These are phyloP conservation scores for Melinaea menophilus DNA, from an alignment of 2,888 invertebrate genomes.

Conservation along the genomic window DNA sequence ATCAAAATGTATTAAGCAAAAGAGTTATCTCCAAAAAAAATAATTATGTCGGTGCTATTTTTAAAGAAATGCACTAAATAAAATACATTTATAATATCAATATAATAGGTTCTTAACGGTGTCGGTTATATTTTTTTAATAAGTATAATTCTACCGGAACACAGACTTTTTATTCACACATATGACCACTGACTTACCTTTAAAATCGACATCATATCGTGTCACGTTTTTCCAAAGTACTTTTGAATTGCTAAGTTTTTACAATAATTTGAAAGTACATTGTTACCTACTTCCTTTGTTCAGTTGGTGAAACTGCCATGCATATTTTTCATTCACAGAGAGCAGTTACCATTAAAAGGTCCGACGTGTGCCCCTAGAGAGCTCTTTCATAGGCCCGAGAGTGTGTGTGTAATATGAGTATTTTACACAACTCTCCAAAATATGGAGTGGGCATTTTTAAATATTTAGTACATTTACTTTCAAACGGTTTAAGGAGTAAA, in stretches of 20 bases:
- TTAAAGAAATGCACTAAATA: no score
- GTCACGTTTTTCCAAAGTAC: conserved; percentile 5
- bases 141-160: no score
- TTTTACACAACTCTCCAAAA: conserved; percentile 22
- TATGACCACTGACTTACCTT: no score
- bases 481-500: neutral
- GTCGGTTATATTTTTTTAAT: no score
- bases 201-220: no score
- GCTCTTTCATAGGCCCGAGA: conserved; percentile 54
- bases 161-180: no score
- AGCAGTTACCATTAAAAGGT: conserved; percentile 66
- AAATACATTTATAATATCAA: no score
- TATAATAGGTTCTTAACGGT: no score
- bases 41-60: no score
- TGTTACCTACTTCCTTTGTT: conserved; percentile 30
- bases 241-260: neutral
- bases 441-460: conserved; percentile 11
- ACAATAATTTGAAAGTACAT: conserved; percentile 29
- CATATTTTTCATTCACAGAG: conserved; percentile 59
- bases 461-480: conserved; percentile 4
- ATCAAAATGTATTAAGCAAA: no score
- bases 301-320: conserved; percentile 38
- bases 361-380: conserved; percentile 63
- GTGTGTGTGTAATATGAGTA: conserved; percentile 43
- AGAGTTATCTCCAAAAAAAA: no score